Base-by-base conservation (phyloP, 53 echinoderm and acorn worm species). In the Arbacia lixula region DNA sequence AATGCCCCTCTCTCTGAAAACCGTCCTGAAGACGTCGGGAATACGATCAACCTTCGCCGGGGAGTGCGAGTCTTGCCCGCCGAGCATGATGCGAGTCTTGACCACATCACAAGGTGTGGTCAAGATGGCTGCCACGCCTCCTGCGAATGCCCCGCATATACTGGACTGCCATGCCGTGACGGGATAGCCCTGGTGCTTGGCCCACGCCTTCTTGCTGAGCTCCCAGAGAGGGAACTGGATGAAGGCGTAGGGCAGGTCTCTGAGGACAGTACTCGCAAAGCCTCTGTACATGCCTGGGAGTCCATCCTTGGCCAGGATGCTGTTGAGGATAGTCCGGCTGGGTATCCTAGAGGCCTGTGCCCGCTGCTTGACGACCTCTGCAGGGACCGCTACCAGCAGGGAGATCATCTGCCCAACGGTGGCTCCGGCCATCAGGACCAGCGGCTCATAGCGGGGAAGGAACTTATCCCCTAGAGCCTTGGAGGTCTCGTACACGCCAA, bases 201-300 rank as follows among this genome's bases (percentile, higher is more conserved):
- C 36, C 98, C 98, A 98, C 11, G 60, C 80, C 36, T 71, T 87
- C 58, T 98, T 98, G 33, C 84, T 38, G 20, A 98, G 68, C 67
- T 98, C 98, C 98, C 98, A 98, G 10, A 98, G 49, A 5, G 98
- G 98, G 53, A 91, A 93, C 87, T 98, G 98, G 38, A 98, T 86
- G 83, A 94, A 85, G 25, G 98, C 94, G 67, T 94, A 98, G 0
- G 98, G 98, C 19, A 92, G 83, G 19, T 98, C 98, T 2, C 98
- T 67, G 1, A 98, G 0, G 56, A 94, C 83, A 10, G 94, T 94
- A 67, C 92, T 98, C 63, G 66, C 52, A 43, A 86, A 98, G 1
- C 98, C 98, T 25, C 98, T 74, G 68, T 98, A 98, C 16, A 98
- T 58, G 20, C 98, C 98, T 27, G 60, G 28, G n/a, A 84, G 22